Evolutionary conservation across 1,140 invertebrate species (phyloP).

Genomic region (Heliconius eleuchia): DNA sequence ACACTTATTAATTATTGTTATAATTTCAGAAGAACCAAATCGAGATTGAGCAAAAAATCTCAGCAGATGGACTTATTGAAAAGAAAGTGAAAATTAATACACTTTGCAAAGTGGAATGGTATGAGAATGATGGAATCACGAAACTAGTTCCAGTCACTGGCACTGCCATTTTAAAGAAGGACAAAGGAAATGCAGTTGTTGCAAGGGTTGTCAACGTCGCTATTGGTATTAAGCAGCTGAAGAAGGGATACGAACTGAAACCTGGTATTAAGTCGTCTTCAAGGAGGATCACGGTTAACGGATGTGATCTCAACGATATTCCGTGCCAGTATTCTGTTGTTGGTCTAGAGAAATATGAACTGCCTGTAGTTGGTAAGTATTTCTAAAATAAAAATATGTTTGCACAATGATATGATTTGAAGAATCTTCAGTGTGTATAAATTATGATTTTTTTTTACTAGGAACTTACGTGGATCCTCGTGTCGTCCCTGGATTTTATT

Average conservation of each 20-base stretch:
- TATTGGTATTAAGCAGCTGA: conserved; percentile 82
- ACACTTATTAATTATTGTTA: conserved; percentile 23
- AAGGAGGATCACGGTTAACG: conserved; percentile 83
- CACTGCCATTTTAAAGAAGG: conserved; percentile 81
- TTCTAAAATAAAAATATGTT: not conserved
- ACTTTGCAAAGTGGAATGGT: conserved; percentile 86
- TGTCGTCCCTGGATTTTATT: conserved; percentile 88
- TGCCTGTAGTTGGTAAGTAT: conserved; percentile 87
- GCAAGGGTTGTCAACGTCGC: conserved; percentile 82
- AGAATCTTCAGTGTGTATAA: not conserved
- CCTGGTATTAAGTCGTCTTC: conserved; percentile 84
- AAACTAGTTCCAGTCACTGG: conserved; percentile 83
- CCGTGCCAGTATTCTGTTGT: conserved; percentile 86
- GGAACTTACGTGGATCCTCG: conserved; percentile 89
- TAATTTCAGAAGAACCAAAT: conserved; percentile 75
- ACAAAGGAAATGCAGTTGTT: conserved; percentile 75
- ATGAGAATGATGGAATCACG: conserved; percentile 82
- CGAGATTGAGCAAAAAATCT: conserved; percentile 74
- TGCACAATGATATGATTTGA: not conserved
- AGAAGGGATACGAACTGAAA: conserved; percentile 83
- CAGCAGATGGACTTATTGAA: conserved; percentile 80
- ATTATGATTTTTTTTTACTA: conserved; percentile 55
- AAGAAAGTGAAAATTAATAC: conserved; percentile 85
- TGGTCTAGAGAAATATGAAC: conserved; percentile 86
- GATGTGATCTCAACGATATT: conserved; percentile 83